A percentile compares a stretch with the other conserved stretches of the same genome.
Evolutionary conservation across 2,797 vertebrate genomes (phyloP).

Genomic region (Pteronotus mesoamericanus): DNA sequence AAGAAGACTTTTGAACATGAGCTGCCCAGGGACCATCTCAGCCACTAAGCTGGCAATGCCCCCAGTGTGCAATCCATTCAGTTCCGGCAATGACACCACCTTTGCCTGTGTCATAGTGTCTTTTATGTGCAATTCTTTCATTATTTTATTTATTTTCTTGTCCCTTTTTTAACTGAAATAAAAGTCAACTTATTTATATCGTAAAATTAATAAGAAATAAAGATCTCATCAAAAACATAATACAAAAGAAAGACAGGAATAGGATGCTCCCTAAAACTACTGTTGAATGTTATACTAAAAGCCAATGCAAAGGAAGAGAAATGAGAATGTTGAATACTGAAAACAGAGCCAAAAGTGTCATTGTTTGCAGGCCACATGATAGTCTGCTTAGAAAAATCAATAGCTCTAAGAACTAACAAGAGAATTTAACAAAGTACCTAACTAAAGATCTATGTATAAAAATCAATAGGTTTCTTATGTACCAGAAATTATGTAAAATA

Average conservation of each 20-base stretch:
- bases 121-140: not conserved
- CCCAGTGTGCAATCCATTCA: not conserved
- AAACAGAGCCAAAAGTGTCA: not conserved
- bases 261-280: not conserved
- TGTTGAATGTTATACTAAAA: not conserved
- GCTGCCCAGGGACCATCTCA: not conserved
- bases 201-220: slow-evolving; percentile 37
- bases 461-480: not conserved
- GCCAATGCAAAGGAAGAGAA: not conserved
- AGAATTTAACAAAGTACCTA: not conserved
- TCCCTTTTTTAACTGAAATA: not conserved
- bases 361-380: not conserved
- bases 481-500: not conserved
- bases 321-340: not conserved
- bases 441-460: not conserved
- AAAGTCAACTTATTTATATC: not conserved
- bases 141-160: not conserved
- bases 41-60: not conserved
- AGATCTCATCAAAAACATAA: slow-evolving; percentile 37
- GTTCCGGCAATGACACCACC: not conserved
- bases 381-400: not conserved
- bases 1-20: not conserved
- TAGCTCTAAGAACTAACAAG: not conserved
- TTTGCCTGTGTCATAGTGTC: not conserved
- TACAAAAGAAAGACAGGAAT: not conserved